These are phyloP conservation scores for Psix sp. DNA, from an alignment of 1,140 invertebrate genomes.

Conservation along the genomic window DNA sequence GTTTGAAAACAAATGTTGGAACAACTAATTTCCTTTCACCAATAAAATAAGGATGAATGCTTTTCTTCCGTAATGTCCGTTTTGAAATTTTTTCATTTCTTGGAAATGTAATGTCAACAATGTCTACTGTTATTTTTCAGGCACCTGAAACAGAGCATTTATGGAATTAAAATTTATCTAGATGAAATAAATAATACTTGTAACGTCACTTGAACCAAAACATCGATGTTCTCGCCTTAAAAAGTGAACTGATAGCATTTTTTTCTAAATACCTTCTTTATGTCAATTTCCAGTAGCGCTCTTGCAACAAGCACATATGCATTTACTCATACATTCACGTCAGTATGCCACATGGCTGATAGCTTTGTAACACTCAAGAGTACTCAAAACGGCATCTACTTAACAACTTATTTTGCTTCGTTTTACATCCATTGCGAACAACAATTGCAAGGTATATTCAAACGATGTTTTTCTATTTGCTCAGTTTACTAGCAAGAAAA, in stretches of 20 bases:
- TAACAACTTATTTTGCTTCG: slow-evolving; percentile 34
- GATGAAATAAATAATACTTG: too few species aligned
- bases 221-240: too few species aligned
- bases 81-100: too few species aligned
- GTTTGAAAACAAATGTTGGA: too few species aligned
- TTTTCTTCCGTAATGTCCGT: too few species aligned
- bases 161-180: too few species aligned
- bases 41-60: too few species aligned
- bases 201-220: too few species aligned
- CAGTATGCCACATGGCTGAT: slow-evolving; percentile 36
- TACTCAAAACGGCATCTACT: slow-evolving; percentile 18
- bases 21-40: too few species aligned
- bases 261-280: slow-evolving; percentile 10
- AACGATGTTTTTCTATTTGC: neutral
- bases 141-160: too few species aligned
- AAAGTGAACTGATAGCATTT: slow-evolving; percentile 1
- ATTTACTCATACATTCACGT: slow-evolving; percentile 13
- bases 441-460: slow-evolving; percentile 1
- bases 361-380: slow-evolving; percentile 33
- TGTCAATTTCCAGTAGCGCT: slow-evolving; percentile 11
- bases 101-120: too few species aligned
- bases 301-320: slow-evolving; percentile 1
- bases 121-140: too few species aligned
- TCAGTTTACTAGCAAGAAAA: neutral
- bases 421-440: slow-evolving; percentile 16